Evolutionary conservation across 2,797 vertebrate species (phyloP).

Genomic region (Notamacropus eugenii): DNA sequence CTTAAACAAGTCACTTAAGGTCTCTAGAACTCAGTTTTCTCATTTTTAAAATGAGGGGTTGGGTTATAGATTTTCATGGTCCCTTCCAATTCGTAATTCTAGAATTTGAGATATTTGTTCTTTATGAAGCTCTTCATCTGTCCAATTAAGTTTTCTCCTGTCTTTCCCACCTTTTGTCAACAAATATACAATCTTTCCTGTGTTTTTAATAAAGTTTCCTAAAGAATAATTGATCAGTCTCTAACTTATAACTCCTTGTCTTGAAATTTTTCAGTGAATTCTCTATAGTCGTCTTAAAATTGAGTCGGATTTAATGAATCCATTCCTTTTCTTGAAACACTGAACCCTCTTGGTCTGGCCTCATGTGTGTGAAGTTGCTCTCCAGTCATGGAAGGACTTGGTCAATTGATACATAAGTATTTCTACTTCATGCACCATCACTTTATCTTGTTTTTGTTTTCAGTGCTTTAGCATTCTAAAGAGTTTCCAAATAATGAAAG

Average conservation of each 20-base stretch:
- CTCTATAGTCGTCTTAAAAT: background rate
- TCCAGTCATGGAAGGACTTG: background rate
- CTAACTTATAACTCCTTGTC: background rate
- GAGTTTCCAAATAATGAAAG: background rate
- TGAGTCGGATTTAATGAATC: background rate
- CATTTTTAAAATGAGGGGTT: too few species aligned
- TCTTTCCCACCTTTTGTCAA: background rate
- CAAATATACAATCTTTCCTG: background rate
- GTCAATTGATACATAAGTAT: background rate
- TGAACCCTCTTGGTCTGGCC: background rate
- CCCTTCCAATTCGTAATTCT: background rate
- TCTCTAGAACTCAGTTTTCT: too few species aligned
- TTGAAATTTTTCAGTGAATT: background rate
- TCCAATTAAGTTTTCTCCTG: background rate
- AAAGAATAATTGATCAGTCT: slow-evolving; percentile 3
- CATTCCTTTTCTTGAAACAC: background rate
- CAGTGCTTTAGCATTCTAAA: background rate
- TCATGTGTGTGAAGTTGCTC: background rate
- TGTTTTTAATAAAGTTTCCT: slow-evolving; percentile 15
- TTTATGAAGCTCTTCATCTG: background rate
- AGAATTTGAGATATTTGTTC: background rate
- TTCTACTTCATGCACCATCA: background rate
- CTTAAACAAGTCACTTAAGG: too few species aligned
- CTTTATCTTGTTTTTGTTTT: background rate
- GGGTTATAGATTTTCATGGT: too few species aligned